Base-by-base conservation (phyloP, 2,888 invertebrate genomes). In the Coremacera marginata region DNA sequence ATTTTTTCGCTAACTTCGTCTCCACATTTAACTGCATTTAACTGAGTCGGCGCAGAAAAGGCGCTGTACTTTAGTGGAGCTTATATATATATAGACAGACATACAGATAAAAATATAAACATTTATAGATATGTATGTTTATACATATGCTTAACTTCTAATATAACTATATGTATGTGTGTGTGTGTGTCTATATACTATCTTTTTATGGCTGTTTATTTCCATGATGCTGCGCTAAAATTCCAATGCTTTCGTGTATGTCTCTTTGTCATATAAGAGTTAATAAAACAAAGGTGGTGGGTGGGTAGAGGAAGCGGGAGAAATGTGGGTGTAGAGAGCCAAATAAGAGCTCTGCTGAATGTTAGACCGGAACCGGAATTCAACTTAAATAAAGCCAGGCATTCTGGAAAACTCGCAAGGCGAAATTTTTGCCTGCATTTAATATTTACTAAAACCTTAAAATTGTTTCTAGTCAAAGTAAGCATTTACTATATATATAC, bases 1-100 rank as follows among this genome's bases (percentile, higher is more conserved):
- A 86, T 86, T 80, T 81, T 78, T 77, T 81, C 14, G 3, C 8
- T 70, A 0, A 25, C 27, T 25, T 51, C 51, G 57, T 72, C 62
- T 68, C 52, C 52, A 27, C 22, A 51, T 34, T 57, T 52, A 44
- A 62, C 63, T 68, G 62, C 65, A 74, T 72, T 74, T 11, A 52
- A 62, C 67, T 73, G 71, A 75, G 78, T 25, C 62, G 65, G 57
- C 77, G 77, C 76, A 68, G 74, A 75, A 77, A 76, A 7, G 52
- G 52, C n/a, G 31, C 37, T 55, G 37, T 37, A 14, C 31, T 31
- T 22, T 14, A 49, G 78, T 73, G 72, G 52, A 68, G 44, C 67
- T 51, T 72, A 34, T 71, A 5, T n/a, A 65, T 70, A 44, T 70
- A 25, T 70, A 62, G 51, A 67, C 44, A 52, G 27, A 60, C 60